Evolutionary conservation across 2,113 vertebrate species (phyloP), one percentile per base, ranked within the genome.

Genomic region (Callaeas wilsoni): DNA sequence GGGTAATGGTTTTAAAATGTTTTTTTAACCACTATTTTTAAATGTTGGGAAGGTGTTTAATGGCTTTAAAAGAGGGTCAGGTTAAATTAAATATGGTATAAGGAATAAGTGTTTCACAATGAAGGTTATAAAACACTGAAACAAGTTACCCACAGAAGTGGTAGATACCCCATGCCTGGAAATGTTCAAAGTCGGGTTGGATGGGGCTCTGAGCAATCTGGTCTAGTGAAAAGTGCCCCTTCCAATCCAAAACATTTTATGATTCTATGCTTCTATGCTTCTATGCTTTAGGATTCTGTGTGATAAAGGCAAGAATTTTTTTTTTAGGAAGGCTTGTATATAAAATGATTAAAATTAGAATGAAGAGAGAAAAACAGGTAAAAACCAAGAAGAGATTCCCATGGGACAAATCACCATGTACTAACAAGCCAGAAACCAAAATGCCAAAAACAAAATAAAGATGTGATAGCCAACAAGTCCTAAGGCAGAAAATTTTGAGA

Each of bases 401-500:
- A 59, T n/a, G 21, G 94, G 63, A 53, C 27, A 95, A 92, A 91
- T 41, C 49, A 55, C 21, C 10, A 4, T 27, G 44, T 50, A 80
- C 74, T 90, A 95, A 95, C 32, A 96, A 94, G 78, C 22, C 60
- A 95, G 62, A 87, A 91, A 87, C 73, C 23, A 94, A 96, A 94
- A 74, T 42, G 65, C 12, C 2, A 47, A 85, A 95, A 89, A 22
- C 30, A 56, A 69, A 84, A 78, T 33, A 74, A 75, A 52, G 10
- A 35, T 30, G 10, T 44, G 11, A 25, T 59, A 93, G 16, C 37
- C 42, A 84, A 30, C 2, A 21, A 29, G 15, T 47, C 62, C 25
- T 74, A 62, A 57, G 27, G 44, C 33, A 76, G 52, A 62, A 75
- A 16, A 22, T 13, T 35, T 68, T 91, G 37, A 67, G 21, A 75